A percentile compares a stretch with the other conserved stretches of the same genome.
Evolutionary conservation across 23 tunicate genomes (phyloP).

Genomic region (Styela plicata): DNA sequence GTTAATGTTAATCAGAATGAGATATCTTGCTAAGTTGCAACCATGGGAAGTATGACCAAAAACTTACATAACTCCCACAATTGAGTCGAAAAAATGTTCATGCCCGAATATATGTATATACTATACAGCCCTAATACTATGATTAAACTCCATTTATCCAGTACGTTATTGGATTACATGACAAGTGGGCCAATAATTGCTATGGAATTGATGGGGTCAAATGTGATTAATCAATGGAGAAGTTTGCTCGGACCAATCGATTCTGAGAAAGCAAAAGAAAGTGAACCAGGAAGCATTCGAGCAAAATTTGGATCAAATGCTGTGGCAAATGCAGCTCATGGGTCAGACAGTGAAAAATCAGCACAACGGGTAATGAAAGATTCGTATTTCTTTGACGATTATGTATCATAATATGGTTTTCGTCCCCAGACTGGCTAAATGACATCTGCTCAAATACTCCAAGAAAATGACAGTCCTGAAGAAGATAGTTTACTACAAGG

Average conservation of each 20-base stretch:
- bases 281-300: constrained; percentile 62
- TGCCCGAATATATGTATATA: no score
- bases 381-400: no score
- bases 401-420: not conserved
- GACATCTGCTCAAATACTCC: no score
- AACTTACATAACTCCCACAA: no score
- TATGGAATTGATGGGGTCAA: constrained; percentile 82
- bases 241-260: constrained; percentile 68
- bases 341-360: constrained; percentile 50
- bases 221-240: constrained; percentile 54
- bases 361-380: constrained; percentile 48
- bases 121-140: no score
- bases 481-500: no score
- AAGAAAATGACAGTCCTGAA: no score
- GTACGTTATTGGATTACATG: constrained; percentile 54
- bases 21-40: no score
- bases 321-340: constrained; percentile 68
- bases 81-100: no score
- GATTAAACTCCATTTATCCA: constrained; percentile 26
- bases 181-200: constrained; percentile 83
- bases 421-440: no score
- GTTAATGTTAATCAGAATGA: no score
- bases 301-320: constrained; percentile 82
- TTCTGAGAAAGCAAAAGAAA: constrained; percentile 49
- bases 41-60: no score